phyloP scores from a whole-genome alignment of 2,113 vertebrate genomes.

The Pelusios castaneus region DNA sequence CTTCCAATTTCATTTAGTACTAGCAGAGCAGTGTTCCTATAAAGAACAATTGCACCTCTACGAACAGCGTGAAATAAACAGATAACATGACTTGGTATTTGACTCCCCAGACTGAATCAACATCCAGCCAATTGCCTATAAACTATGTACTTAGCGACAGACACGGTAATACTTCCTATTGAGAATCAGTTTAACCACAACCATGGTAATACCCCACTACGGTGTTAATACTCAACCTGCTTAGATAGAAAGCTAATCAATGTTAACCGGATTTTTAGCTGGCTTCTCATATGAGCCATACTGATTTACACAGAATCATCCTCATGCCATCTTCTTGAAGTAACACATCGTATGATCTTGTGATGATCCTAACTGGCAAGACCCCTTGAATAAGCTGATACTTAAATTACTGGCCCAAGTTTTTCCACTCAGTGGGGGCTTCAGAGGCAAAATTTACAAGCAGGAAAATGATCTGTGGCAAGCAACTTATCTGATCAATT shows the following conservation, averaged over 20 bases:
- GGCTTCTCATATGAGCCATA: neutral
- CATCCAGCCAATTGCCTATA: neutral
- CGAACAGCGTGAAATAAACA: neutral
- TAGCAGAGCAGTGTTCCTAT: neutral
- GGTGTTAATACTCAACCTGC: neutral
- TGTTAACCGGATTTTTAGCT: neutral
- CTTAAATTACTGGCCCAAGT: neutral
- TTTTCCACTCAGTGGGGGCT: neutral
- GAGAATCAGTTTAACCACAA: accelerated
- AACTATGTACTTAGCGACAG: neutral
- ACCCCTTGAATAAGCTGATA: accelerated
- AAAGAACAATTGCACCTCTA: neutral
- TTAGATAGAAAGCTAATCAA: neutral
- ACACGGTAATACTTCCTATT: accelerated
- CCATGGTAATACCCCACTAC: accelerated
- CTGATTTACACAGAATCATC: accelerated
- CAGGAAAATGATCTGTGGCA: neutral
- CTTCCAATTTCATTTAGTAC: neutral
- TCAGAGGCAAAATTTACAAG: accelerated
- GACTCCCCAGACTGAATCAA: neutral
- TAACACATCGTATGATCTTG: accelerated
- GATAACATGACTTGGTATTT: neutral
- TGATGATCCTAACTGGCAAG: neutral
- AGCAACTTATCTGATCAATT: accelerated
- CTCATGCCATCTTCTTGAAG: neutral